A percentile compares a stretch with the other conserved stretches of the same genome.
These are phyloP conservation scores for Antrozous pallidus DNA, from an alignment of 2,797 vertebrate species.

Conservation along the genomic window DNA sequence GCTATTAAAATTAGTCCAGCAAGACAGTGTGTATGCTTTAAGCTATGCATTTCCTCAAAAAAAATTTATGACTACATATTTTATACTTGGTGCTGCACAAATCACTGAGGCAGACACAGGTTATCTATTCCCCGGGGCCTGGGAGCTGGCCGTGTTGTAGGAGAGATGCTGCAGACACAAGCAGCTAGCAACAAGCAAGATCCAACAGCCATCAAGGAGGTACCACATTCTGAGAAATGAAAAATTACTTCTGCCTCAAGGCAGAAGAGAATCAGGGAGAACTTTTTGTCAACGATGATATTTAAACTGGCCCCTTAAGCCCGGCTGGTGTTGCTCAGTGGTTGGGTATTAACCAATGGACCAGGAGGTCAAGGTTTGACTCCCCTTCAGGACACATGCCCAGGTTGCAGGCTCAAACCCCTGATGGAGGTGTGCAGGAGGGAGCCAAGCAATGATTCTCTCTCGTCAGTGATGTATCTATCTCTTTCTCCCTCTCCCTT, in stretches of 20 bases:
- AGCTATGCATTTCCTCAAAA: background rate
- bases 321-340: no score
- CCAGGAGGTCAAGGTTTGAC: no score
- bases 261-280: background rate
- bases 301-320: background rate
- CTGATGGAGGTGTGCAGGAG: no score
- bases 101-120: background rate
- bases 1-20: background rate
- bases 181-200: background rate
- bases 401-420: no score
- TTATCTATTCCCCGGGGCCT: no score
- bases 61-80: background rate
- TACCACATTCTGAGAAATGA: background rate
- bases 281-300: background rate
- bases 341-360: no score
- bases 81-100: background rate
- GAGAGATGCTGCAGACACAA: background rate
- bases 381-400: no score
- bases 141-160: fast-evolving
- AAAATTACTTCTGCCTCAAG: background rate
- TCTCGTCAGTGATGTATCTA: no score
- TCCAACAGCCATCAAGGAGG: background rate
- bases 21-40: background rate
- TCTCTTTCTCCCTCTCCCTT: no score
- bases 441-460: no score